Base-by-base conservation (phyloP, 2,113 vertebrate species). In the Cheirogaleus medius region DNA sequence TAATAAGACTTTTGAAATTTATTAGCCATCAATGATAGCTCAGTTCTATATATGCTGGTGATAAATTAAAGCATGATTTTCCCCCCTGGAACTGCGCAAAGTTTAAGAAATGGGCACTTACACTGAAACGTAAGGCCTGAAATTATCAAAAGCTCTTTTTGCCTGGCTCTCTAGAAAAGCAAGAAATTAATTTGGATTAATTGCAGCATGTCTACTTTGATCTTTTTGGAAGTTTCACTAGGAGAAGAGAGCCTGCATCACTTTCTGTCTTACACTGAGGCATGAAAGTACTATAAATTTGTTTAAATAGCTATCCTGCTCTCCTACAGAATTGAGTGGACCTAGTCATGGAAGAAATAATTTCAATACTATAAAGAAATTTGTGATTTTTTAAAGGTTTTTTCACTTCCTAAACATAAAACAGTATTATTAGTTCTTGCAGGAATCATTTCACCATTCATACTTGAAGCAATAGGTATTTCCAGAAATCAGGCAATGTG, bases 401-500 rank as follows among this genome's bases (percentile, higher is more conserved):
- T 80, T 84, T 54, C 8, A 44, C 21, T 71, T 32, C 32, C 44
- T 91, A 73, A 87, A 91, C 66, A 32, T 69, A 89, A 94, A 71
- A 94, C 15, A 56, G 9, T 29, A 42, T n/a, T 83, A 64, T 49
- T 69, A 49, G 6, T 56, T 42, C 32, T 85, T 85, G 44, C 25
- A 80, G 44, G 84, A 63, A 44, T 58, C 23, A 85, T 56, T 80
- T 56, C 47, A 89, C 37, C 82, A 90, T 37, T 83, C 77, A 60
- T 23, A 37, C 47, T 34, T 58, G 25, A 96, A 80, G 20, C 6
- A 94, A 83, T 0, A 69, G 18, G 8, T 60, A 71, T 42, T 92
- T 96, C 76, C 44, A 84, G 3, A 27, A 96, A 98, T 88, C 89
- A 99, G 97, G 82, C 98, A 97, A 58, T 78, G 91, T 96, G 97